These are phyloP conservation scores for Spilarctia lutea DNA, from an alignment of 2,888 invertebrate genomes.

Conservation along the genomic window DNA sequence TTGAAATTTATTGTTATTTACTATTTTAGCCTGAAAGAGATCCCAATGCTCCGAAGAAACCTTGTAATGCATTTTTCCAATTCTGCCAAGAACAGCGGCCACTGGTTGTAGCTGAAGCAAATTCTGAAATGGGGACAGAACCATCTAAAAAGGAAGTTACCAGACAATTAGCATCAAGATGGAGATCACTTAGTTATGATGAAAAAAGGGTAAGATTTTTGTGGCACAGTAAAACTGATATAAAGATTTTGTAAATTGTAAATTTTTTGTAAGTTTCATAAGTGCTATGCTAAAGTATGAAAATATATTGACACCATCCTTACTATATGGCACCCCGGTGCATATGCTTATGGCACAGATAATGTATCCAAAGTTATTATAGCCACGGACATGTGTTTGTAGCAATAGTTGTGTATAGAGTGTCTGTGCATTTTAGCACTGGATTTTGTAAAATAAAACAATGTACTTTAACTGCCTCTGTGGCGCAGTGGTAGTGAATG, in stretches of 20 bases:
- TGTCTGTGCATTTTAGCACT: no score
- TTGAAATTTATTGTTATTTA: neutral
- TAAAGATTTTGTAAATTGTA: no score
- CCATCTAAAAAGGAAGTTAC: conserved; percentile 92
- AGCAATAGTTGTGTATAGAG: neutral
- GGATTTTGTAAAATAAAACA: neutral
- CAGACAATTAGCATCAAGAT: conserved; percentile 90
- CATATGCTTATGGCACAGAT: no score
- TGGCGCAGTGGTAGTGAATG: no score
- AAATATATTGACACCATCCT: no score
- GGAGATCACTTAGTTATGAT: conserved; percentile 89
- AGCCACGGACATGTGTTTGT: neutral
- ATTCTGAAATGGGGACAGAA: conserved; percentile 88
- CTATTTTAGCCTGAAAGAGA: conserved; percentile 83
- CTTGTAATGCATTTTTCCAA: conserved; percentile 93
- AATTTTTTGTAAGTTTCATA: no score
- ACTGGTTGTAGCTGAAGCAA: conserved; percentile 89
- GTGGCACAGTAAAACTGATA: neutral
- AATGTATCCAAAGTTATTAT: neutral
- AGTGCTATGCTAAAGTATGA: no score
- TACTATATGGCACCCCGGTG: no score
- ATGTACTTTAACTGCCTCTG: no score
- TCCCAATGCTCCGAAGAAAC: conserved; percentile 92
- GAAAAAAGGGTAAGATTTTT: conserved; percentile 88
- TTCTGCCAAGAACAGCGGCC: conserved; percentile 93